Base-by-base conservation (phyloP, 2,888 invertebrate species). In the Lasius platythorax region DNA sequence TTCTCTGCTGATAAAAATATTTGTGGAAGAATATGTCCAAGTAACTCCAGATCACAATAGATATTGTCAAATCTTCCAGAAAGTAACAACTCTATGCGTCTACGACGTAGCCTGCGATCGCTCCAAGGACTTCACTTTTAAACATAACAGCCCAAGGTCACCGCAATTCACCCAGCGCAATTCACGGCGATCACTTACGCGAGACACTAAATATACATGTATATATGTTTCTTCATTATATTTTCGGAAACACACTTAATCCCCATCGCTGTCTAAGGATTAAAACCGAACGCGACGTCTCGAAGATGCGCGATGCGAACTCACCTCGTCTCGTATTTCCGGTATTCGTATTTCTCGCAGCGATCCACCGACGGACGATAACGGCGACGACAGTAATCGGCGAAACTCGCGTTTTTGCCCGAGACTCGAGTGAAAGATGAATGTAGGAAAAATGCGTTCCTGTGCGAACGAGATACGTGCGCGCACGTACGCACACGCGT, bases 401-500 rank as follows among this genome's bases (percentile, higher is more conserved):
- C 74, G 23, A 75, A 64, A 82, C 79, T 76, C 82, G 73, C 46
- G 79, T 73, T 81, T 72, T 23, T 72, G 8, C 79, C 46, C 46
- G 28, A n/a, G 37, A n/a, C 43, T 70, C 30, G 15, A 12, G 43
- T 0, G 23, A 37, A 46, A 1, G n/a, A 18, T 23, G 23, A 78
- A 75, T 23, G 40, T 66, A 58, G 66, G 58, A 63, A 84, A 23
- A 63, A 82, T 81, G 33, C 81, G 78, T 63, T 73, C 53, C 78
- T 64, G 79, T 64, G 79, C 66, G 23, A 64, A 23, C 43, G 53
- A 63, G 43, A 66, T 5, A 56, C 37, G 70, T 30, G 30, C 53
- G 50, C 76, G 50, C 61, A 40, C 83, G 67, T 68, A 70, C 81
- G 82, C 87, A 74, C 75, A 85, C 53, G 56, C 74, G 85, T 87